phyloP scores from a whole-genome alignment of 2,888 invertebrate genomes.

The Scrobipalpa costella region DNA sequence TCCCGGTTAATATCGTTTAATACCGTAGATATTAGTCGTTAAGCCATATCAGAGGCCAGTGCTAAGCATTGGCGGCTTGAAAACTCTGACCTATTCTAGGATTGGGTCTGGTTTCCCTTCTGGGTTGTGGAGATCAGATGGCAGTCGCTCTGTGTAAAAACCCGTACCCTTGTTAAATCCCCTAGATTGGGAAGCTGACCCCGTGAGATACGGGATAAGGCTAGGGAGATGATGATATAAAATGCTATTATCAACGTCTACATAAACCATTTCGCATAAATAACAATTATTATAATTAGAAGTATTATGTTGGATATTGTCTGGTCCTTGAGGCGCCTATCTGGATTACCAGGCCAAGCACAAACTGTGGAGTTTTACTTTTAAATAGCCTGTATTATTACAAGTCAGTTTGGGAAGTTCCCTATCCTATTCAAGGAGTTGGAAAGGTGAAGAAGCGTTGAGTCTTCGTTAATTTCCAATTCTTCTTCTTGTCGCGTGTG shows the following conservation, averaged over 20 bases:
- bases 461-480: neutral
- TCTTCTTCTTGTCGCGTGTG: too few relatives aligned
- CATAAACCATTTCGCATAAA: neutral
- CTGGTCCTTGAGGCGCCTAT: neutral
- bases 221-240: neutral
- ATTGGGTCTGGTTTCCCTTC: too few relatives aligned
- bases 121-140: too few relatives aligned
- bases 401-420: neutral
- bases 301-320: neutral
- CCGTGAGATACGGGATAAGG: too few relatives aligned
- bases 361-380: neutral
- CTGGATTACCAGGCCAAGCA: constrained; percentile 1
- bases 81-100: too few relatives aligned
- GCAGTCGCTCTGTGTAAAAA: too few relatives aligned
- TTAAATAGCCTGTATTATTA: constrained; percentile 9
- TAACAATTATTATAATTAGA: neutral
- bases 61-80: too few relatives aligned
- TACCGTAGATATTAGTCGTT: too few relatives aligned
- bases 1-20: too few relatives aligned
- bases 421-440: neutral
- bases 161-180: too few relatives aligned
- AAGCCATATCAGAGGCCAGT: too few relatives aligned
- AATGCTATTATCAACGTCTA: neutral
- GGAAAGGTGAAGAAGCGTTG: neutral
- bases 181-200: too few relatives aligned